A percentile compares a stretch with the other conserved stretches of the same genome.
phyloP scores from a whole-genome alignment of 1,140 invertebrate genomes.

The silkworm (Bombyx mori) region DNA sequence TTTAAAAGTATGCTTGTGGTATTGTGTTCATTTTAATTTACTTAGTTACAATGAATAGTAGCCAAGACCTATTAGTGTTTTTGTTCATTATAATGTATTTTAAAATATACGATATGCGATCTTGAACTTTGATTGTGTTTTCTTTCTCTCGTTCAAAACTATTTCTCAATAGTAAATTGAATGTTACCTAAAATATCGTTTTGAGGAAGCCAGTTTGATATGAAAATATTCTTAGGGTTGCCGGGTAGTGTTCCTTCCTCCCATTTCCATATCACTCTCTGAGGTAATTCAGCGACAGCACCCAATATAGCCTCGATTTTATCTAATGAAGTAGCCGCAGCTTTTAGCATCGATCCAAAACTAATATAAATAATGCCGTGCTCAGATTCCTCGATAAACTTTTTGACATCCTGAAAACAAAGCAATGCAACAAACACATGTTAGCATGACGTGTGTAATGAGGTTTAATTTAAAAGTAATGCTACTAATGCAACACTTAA shows the following conservation, averaged over 20 bases:
- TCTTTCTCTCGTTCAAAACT: too few relatives aligned
- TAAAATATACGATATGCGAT: too few relatives aligned
- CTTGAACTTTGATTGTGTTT: too few relatives aligned
- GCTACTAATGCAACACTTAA: conserved; percentile 31
- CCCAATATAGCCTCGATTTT: conserved; percentile 73
- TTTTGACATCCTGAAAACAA: conserved; percentile 72
- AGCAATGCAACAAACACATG: neutral
- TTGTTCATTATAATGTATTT: too few relatives aligned
- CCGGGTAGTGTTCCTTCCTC: conserved; percentile 73
- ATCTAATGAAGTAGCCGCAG: conserved; percentile 72
- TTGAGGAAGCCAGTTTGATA: conserved; percentile 80
- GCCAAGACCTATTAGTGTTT: too few relatives aligned
- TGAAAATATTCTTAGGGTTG: conserved; percentile 75
- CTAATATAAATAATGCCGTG: conserved; percentile 81
- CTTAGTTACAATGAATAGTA: too few relatives aligned
- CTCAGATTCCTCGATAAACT: conserved; percentile 77
- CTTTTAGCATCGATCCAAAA: conserved; percentile 79
- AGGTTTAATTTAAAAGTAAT: too few relatives aligned
- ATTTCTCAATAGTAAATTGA: neutral
- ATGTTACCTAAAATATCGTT: conserved; percentile 76
- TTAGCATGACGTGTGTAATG: too few relatives aligned
- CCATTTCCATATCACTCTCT: conserved; percentile 82
- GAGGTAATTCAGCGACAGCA: conserved; percentile 73
- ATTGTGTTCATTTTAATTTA: too few relatives aligned
- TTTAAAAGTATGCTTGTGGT: too few relatives aligned